Conservation (phyloP, 2,113 vertebrate genomes). For the Podarcis muralis region DNA sequence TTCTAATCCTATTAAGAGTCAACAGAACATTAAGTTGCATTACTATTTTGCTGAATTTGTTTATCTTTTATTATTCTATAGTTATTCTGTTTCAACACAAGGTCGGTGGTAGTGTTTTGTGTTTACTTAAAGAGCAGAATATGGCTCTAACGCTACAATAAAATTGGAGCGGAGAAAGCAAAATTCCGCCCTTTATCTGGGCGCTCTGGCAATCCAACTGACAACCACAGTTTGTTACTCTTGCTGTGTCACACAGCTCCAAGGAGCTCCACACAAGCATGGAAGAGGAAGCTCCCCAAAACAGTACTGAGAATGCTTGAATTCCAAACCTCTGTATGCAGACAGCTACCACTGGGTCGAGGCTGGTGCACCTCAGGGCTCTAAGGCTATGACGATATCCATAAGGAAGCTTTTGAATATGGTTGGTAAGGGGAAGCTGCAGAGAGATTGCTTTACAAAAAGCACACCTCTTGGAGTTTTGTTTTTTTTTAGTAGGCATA, state of each 20-base stretch:
- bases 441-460: conserved; percentile 28
- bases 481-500: conserved; percentile 59
- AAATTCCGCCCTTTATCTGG: conserved; percentile 25
- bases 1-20: conserved; percentile 27
- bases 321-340: not conserved
- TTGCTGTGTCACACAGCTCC: not conserved
- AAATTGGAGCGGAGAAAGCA: conserved; percentile 10
- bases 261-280: not conserved
- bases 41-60: conserved; percentile 52
- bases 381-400: not conserved
- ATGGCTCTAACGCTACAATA: conserved; percentile 16
- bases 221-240: conserved; percentile 64
- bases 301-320: not conserved
- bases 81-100: conserved; percentile 44
- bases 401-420: conserved; percentile 44
- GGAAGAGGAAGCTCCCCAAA: not conserved
- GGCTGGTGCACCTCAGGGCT: not conserved
- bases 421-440: conserved; percentile 36
- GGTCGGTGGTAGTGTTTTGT: conserved; percentile 11
- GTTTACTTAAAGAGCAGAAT: conserved; percentile 37
- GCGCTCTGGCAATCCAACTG: conserved; percentile 61
- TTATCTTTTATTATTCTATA: conserved; percentile 52
- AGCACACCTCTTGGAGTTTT: conserved; percentile 36
- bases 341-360: not conserved
- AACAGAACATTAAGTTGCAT: conserved; percentile 30